Evolutionary conservation across 1,140 invertebrate species (phyloP).

Genomic region (Lasaia peninsularis): DNA sequence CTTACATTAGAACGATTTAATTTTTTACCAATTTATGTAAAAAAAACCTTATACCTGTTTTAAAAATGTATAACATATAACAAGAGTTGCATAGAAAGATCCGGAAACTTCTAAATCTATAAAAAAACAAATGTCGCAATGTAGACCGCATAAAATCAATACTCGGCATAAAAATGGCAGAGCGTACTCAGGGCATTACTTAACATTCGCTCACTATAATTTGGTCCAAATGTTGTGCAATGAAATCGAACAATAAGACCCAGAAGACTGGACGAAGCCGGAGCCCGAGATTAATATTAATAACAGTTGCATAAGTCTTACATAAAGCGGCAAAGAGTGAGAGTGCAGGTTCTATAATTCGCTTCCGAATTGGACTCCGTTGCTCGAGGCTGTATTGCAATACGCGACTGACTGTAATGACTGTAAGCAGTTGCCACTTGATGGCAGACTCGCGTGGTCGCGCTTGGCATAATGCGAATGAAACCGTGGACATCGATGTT

Average conservation of each 20-base stretch:
- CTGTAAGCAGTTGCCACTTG: slow-evolving; percentile 52
- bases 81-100: too few relatives aligned
- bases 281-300: slow-evolving; percentile 33
- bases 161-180: too few relatives aligned
- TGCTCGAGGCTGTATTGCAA: slow-evolving; percentile 54
- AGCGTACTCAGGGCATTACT: too few relatives aligned
- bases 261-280: not conserved
- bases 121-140: too few relatives aligned
- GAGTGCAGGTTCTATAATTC: slow-evolving; percentile 44
- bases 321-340: slow-evolving; percentile 49
- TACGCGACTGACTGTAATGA: slow-evolving; percentile 34
- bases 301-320: slow-evolving; percentile 55
- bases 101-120: too few relatives aligned
- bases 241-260: not conserved
- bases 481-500: slow-evolving; percentile 30
- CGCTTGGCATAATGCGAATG: slow-evolving; percentile 30
- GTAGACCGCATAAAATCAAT: too few relatives aligned
- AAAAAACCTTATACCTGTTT: too few relatives aligned
- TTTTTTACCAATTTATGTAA: too few relatives aligned
- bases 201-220: not conserved
- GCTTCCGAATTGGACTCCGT: slow-evolving; percentile 55
- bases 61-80: too few relatives aligned
- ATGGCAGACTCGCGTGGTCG: slow-evolving; percentile 63
- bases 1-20: too few relatives aligned
- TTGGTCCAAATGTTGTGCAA: not conserved